phyloP scores from a whole-genome alignment of 2,113 vertebrate species.

The Strigops habroptila region DNA sequence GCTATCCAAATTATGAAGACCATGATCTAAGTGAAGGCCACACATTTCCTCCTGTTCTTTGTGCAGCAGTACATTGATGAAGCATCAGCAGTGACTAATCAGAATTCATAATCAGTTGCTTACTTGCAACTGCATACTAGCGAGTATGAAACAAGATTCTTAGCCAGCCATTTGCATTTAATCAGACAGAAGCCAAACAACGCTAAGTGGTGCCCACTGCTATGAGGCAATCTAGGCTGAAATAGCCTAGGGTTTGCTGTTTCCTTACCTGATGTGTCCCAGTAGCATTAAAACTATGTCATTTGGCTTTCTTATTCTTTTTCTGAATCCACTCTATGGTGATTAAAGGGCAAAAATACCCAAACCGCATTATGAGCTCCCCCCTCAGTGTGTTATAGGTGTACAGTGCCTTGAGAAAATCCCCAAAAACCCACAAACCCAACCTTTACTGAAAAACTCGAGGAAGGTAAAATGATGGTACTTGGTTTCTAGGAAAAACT shows the following conservation, averaged over 20 bases:
- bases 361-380: background rate
- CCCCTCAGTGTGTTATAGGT: background rate
- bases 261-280: background rate
- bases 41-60: background rate
- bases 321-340: background rate
- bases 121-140: background rate
- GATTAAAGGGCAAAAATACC: background rate
- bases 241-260: background rate
- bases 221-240: background rate
- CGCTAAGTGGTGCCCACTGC: background rate
- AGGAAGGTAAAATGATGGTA: background rate
- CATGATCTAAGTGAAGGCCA: background rate
- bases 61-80: background rate
- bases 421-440: background rate
- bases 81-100: conserved; percentile 38
- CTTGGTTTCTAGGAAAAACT: background rate
- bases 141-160: background rate
- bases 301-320: background rate
- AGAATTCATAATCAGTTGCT: conserved; percentile 40
- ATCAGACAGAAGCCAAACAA: conserved; percentile 1
- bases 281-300: background rate
- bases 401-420: background rate
- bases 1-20: conserved; percentile 68
- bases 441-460: background rate
- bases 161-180: background rate